A percentile compares a stretch with the other conserved stretches of the same genome.
These are phyloP conservation scores for Standfussiana lucernea DNA, from an alignment of 2,888 invertebrate species.

Conservation along the genomic window DNA sequence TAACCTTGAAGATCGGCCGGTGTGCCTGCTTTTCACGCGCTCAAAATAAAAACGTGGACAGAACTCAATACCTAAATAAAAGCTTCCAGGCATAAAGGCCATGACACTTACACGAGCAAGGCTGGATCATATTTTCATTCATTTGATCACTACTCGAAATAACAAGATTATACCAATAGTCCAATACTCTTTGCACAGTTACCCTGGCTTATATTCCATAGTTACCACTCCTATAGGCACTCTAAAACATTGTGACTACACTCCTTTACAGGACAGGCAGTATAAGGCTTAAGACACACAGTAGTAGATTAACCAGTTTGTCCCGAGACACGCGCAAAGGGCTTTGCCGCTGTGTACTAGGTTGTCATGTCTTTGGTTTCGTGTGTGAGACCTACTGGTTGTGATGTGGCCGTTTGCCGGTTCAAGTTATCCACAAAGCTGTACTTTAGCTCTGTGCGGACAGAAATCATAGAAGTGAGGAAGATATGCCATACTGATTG, in stretches of 20 bases:
- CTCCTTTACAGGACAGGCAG: not conserved
- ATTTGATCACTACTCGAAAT: not conserved
- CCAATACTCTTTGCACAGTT: not conserved
- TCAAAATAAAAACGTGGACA: not conserved
- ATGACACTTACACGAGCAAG: not conserved
- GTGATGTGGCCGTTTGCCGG: constrained; percentile 20
- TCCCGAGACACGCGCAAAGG: constrained; percentile 20
- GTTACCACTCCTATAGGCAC: not conserved
- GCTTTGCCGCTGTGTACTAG: constrained; percentile 10
- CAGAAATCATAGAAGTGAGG: not conserved
- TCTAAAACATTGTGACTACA: constrained; percentile 31
- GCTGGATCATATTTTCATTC: not conserved
- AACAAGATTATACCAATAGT: not conserved
- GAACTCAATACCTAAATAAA: not conserved
- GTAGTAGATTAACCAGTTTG: constrained; percentile 22
- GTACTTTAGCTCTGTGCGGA: constrained; percentile 12
- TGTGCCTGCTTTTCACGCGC: not conserved
- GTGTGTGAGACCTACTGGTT: constrained; percentile 1
- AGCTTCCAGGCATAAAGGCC: not conserved
- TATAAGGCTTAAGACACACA: constrained; percentile 24
- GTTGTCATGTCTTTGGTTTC: not conserved
- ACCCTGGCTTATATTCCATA: not conserved
- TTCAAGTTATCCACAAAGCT: constrained; percentile 41
- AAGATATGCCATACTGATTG: constrained; percentile 7
- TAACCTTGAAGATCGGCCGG: not conserved